These are phyloP conservation scores for Lepidurus packardi DNA, from an alignment of 1,140 invertebrate species.

Conservation along the genomic window DNA sequence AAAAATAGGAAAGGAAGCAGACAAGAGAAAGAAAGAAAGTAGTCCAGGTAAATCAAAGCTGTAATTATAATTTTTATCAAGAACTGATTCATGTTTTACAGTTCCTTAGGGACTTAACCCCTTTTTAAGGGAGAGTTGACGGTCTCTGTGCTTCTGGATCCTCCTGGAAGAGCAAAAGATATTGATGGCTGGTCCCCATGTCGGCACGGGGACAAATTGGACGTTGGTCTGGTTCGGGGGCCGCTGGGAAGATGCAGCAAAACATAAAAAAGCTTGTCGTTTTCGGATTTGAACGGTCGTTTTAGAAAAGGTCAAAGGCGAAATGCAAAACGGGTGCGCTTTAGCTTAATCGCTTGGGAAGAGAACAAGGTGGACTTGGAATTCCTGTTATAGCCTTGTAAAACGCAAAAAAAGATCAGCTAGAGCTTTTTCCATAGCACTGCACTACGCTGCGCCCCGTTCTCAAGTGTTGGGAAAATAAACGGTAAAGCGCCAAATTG, in stretches of 20 bases:
- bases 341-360: conserved; percentile 7
- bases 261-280: background rate
- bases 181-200: background rate
- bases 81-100: conserved; percentile 18
- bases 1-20: background rate
- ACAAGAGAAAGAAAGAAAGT: background rate
- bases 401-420: background rate
- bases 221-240: conserved; percentile 5
- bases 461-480: conserved; percentile 8
- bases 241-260: background rate
- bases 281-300: background rate
- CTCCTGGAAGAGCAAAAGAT: background rate
- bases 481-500: conserved; percentile 15
- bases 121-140: conserved; percentile 1
- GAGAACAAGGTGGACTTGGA: conserved; percentile 14
- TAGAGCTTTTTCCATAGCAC: too few relatives aligned
- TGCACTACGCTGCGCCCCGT: background rate
- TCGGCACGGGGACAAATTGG: conserved; percentile 20
- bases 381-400: conserved; percentile 10
- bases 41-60: background rate
- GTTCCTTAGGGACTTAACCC: background rate
- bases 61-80: conserved; percentile 6
- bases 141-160: background rate
- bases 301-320: conserved; percentile 18
- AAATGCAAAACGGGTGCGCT: conserved; percentile 21